Conservation (phyloP, 1,140 invertebrate species). For the Potamilus streckersoni region DNA sequence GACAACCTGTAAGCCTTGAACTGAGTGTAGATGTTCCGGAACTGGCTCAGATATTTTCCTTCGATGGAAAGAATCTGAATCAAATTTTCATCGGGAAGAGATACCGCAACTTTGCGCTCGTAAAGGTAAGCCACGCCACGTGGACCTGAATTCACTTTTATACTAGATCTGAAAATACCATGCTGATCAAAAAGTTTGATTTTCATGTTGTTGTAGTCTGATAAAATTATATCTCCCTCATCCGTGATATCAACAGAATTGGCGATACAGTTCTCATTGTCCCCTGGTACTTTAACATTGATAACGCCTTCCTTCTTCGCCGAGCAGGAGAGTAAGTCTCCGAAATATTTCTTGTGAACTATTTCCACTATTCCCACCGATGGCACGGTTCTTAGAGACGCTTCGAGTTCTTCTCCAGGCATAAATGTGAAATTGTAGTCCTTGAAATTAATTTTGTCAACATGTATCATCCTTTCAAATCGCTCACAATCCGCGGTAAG, state of each 20-base stretch:
- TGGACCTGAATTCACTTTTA: slow-evolving; percentile 25
- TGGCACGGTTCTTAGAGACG: no score
- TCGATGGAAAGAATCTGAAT: slow-evolving; percentile 27
- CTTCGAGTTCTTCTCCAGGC: no score
- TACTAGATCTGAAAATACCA: slow-evolving; percentile 25
- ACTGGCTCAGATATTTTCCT: slow-evolving; percentile 18
- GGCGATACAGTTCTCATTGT: slow-evolving; percentile 26
- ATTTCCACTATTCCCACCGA: no score
- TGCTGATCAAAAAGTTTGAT: slow-evolving; percentile 26
- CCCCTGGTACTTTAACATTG: slow-evolving; percentile 27
- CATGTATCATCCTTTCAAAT: no score
- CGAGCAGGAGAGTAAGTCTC: slow-evolving; percentile 19
- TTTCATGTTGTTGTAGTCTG: slow-evolving; percentile 27
- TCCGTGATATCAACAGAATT: slow-evolving; percentile 30
- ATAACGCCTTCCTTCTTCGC: slow-evolving; percentile 28
- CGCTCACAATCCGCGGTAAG: no score
- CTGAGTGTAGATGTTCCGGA: slow-evolving; percentile 17
- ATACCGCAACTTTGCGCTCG: slow-evolving; percentile 19
- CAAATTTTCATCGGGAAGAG: slow-evolving; percentile 29
- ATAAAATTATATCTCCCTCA: slow-evolving; percentile 23
- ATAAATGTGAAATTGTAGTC: no score
- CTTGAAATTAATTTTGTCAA: no score
- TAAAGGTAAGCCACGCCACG: slow-evolving; percentile 20
- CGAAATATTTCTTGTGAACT: no score
- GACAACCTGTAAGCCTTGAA: slow-evolving; percentile 28